Evolutionary conservation across 1,140 invertebrate species (phyloP).

Genomic region (Dendrolimus punctatus): DNA sequence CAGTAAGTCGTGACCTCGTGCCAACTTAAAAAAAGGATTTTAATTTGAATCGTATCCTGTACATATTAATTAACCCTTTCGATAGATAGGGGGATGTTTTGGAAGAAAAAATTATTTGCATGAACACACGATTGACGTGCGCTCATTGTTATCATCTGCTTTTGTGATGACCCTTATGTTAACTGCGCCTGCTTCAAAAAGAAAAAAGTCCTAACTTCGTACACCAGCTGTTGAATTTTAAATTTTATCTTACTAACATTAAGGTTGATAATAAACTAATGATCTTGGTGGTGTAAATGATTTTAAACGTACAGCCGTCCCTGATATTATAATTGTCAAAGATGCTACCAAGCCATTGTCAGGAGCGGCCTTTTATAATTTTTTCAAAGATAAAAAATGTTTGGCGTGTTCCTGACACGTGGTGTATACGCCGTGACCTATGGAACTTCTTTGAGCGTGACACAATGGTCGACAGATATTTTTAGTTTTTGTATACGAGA

Average conservation of each 20-base stretch:
- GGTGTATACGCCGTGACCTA: slow-evolving; percentile 65
- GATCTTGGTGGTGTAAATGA: slow-evolving; percentile 30
- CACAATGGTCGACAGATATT: slow-evolving; percentile 66
- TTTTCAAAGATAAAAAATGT: slow-evolving; percentile 70
- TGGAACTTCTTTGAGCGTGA: slow-evolving; percentile 66
- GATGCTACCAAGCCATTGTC: slow-evolving; percentile 70
- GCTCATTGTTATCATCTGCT: slow-evolving; percentile 66
- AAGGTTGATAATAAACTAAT: slow-evolving; percentile 38
- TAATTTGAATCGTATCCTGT: slow-evolving; percentile 66
- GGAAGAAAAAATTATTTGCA: slow-evolving; percentile 70
- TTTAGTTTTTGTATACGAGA: slow-evolving; percentile 69
- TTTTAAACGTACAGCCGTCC: slow-evolving; percentile 25
- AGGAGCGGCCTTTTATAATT: slow-evolving; percentile 62
- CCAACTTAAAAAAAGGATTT: slow-evolving; percentile 56
- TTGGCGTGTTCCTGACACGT: slow-evolving; percentile 69
- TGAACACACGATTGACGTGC: slow-evolving; percentile 69
- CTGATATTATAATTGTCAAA: slow-evolving; percentile 71
- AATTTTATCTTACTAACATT: slow-evolving; percentile 28
- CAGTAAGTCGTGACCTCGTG: slow-evolving; percentile 62
- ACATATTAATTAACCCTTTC: slow-evolving; percentile 72
- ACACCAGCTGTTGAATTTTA: slow-evolving; percentile 30
- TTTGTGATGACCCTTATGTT: slow-evolving; percentile 71
- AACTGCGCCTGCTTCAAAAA: slow-evolving; percentile 34
- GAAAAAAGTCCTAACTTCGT: slow-evolving; percentile 33
- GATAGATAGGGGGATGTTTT: slow-evolving; percentile 65